Percentiles rank a stretch among this genome's conserved stretches.
phyloP scores from a whole-genome alignment of 1,140 invertebrate species.

The Tetraneura akinire region DNA sequence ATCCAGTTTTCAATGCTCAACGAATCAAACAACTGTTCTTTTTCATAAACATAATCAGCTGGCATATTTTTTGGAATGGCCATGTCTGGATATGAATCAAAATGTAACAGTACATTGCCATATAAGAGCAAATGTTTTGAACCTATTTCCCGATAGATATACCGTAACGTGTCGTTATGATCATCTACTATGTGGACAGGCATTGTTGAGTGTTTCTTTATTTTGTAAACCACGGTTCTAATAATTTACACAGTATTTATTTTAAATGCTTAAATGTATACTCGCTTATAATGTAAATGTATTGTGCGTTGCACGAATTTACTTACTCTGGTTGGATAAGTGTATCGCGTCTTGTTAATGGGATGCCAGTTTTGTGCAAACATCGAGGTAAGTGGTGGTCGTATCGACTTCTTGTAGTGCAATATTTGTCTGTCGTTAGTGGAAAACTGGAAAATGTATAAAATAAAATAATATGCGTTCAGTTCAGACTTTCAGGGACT shows the following conservation, averaged over 20 bases:
- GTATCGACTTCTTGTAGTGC: too few relatives aligned
- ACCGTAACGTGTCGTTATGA: constrained; percentile 61
- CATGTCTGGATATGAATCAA: constrained; percentile 91
- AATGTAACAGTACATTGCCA: constrained; percentile 76
- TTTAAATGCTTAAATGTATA: constrained; percentile 11
- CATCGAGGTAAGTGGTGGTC: too few relatives aligned
- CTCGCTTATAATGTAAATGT: background rate
- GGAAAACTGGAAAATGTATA: too few relatives aligned
- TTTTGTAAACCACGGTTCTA: constrained; percentile 50
- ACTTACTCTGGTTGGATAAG: constrained; percentile 8
- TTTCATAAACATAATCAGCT: constrained; percentile 70
- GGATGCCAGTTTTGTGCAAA: too few relatives aligned
- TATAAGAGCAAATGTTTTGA: constrained; percentile 78
- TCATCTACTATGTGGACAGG: constrained; percentile 74
- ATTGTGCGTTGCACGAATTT: background rate
- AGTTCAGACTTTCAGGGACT: too few relatives aligned
- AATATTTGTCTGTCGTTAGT: too few relatives aligned
- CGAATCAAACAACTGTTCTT: constrained; percentile 63
- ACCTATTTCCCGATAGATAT: constrained; percentile 80
- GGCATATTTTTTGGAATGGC: constrained; percentile 75
- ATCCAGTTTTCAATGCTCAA: constrained; percentile 94
- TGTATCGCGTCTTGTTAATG: too few relatives aligned
- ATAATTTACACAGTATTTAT: constrained; percentile 28
- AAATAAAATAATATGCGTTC: too few relatives aligned
- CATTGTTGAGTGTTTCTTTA: constrained; percentile 61